Conservation (phyloP, 2,113 vertebrate species). For the Pelodiscus sinensis region DNA sequence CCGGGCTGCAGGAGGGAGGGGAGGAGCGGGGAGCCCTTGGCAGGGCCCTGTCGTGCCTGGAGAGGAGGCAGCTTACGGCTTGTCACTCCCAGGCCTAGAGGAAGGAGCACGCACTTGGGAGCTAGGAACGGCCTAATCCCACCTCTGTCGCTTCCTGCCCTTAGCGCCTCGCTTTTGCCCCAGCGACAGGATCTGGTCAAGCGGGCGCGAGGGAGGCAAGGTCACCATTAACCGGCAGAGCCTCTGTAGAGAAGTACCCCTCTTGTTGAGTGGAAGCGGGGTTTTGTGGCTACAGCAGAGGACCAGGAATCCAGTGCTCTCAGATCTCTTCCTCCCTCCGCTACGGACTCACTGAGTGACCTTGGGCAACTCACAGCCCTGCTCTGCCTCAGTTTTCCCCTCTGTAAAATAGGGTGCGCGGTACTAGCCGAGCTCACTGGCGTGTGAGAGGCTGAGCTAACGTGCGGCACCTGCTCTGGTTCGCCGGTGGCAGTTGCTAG, state of each 20-base stretch:
- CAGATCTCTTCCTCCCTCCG: background rate
- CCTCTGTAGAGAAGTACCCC: background rate
- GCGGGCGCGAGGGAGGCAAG: background rate
- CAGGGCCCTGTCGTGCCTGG: background rate
- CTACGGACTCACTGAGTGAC: background rate
- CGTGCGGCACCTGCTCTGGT: background rate
- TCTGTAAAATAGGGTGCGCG: background rate
- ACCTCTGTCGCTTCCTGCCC: background rate
- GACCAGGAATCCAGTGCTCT: background rate
- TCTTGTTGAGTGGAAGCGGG: background rate
- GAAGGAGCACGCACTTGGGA: background rate
- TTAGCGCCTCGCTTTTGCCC: background rate
- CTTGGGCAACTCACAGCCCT: background rate
- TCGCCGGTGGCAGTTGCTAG: background rate
- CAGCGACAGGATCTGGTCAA: background rate
- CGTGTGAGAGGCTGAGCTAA: background rate
- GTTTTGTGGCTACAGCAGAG: background rate
- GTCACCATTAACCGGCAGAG: too few species aligned
- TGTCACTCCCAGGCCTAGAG: background rate
- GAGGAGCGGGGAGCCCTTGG: background rate
- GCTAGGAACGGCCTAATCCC: background rate
- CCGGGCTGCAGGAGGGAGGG: background rate
- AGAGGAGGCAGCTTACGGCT: background rate
- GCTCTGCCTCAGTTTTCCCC: background rate
- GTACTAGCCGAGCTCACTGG: background rate